Evolutionary conservation across 2,797 vertebrate genomes (phyloP).

Genomic region (Danio choprae): DNA sequence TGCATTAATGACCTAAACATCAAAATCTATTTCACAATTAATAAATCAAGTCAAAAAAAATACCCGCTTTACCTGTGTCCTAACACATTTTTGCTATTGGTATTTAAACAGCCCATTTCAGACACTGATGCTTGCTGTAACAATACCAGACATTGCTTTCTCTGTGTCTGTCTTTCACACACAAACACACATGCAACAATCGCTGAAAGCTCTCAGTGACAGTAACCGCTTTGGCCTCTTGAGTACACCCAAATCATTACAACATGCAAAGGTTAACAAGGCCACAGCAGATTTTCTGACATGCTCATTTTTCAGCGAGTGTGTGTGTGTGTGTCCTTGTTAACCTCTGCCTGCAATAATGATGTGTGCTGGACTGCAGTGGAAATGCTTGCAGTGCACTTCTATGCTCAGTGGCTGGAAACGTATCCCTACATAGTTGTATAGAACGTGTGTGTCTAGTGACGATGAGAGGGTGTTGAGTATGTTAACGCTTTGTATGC

Average conservation of each 20-base stretch:
- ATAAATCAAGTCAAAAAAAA: not conserved
- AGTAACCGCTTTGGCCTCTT: constrained; percentile 13
- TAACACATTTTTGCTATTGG: constrained; percentile 4
- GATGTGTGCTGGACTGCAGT: constrained; percentile 28
- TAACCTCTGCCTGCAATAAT: constrained; percentile 57
- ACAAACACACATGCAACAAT: constrained; percentile 32
- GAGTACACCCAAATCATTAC: constrained; percentile 33
- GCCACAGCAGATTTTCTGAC: constrained; percentile 47
- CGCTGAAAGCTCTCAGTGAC: constrained; percentile 19
- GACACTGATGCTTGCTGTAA: constrained; percentile 36
- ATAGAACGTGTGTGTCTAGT: constrained; percentile 26
- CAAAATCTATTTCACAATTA: too few relatives aligned
- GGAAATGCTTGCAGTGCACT: constrained; percentile 49
- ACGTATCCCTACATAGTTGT: constrained; percentile 30
- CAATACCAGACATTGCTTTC: constrained; percentile 7
- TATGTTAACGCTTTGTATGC: constrained; percentile 24
- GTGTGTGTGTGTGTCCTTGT: constrained; percentile 49
- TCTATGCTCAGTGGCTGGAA: constrained; percentile 46
- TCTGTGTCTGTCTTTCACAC: not conserved
- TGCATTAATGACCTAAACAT: too few relatives aligned
- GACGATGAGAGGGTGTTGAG: constrained; percentile 17
- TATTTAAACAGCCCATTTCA: constrained; percentile 51
- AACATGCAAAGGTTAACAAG: constrained; percentile 49
- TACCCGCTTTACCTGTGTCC: not conserved
- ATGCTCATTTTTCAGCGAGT: constrained; percentile 41